Conservation (phyloP, 2,797 vertebrate species). For the Varecia variegata region DNA sequence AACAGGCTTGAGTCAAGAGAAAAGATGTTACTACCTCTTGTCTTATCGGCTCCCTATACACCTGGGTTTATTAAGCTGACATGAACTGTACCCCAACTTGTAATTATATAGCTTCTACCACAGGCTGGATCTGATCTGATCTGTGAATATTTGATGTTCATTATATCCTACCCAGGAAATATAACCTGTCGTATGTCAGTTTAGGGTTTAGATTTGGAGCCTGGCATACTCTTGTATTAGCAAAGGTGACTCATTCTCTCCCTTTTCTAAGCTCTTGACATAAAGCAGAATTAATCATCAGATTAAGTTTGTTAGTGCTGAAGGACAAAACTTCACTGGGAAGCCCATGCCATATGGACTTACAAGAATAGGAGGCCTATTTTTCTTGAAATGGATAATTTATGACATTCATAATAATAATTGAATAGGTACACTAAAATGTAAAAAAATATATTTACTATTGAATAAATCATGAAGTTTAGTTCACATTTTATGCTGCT, state of each 20-base stretch:
- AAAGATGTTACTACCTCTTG: neutral
- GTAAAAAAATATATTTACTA: slow-evolving; percentile 8
- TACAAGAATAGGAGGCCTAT: neutral
- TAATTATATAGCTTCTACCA: neutral
- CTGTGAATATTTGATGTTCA: neutral
- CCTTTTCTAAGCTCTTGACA: slow-evolving; percentile 34
- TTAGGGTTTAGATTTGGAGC: neutral
- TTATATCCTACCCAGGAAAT: neutral
- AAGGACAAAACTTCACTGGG: neutral
- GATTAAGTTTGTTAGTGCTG: neutral
- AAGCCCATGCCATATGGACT: neutral
- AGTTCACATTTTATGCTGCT: neutral
- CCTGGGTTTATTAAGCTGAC: neutral
- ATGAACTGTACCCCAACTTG: neutral
- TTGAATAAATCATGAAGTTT: slow-evolving; percentile 26
- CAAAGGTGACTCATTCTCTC: neutral
- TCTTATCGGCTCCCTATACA: neutral
- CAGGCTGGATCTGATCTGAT: neutral
- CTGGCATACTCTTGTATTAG: neutral
- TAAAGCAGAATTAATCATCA: slow-evolving; percentile 45
- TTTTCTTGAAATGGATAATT: slow-evolving; percentile 44
- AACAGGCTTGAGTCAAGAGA: slow-evolving; percentile 13
- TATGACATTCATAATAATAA: slow-evolving; percentile 19
- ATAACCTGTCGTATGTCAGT: neutral
- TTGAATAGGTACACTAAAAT: slow-evolving; percentile 37